Base-by-base conservation (phyloP, 1,140 invertebrate genomes). In the Ephestia elutella region DNA sequence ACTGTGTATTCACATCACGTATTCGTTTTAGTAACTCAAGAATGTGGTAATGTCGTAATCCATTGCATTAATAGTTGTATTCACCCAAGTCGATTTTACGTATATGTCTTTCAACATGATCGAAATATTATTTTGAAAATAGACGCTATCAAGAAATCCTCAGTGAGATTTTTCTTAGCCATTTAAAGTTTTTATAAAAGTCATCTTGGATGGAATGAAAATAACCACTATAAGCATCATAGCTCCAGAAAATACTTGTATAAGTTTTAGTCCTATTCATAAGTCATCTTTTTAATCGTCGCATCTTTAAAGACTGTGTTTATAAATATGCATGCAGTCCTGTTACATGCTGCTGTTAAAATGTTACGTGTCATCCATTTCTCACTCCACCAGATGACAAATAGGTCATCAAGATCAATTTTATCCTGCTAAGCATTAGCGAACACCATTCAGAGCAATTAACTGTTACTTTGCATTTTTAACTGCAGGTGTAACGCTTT, bases 401-500 rank as follows among this genome's bases (percentile, higher is more conserved):
- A 53, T 53, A 25, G 50, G 50, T 53, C 56, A 61, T 32, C 51
- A 51, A 54, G 48, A 57, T 50, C 20, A 71, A 70, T 59, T 54
- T 59, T 54, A 62, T 64, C 48, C 58, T 58, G 61, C 70, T 71
- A 67, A 71, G 59, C 73, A 67, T 66, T 56, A 66, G 32, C 55
- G 50, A 59, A 54, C 50, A 57, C 51, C 56, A 63, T 61, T 66
- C 58, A 57, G 55, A 54, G 62, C 73, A 59, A 50, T 66, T 65
- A 76, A 76, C 66, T 62, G 70, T 66, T 68, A 57, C 70, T 61
- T 60, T 67, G 70, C 75, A 69, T 75, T 78, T 73, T 68, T 62
- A 71, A 72, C 60, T 72, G 80, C 80, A 85, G 81, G 70, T 84
- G 81, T 60, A 61, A 49, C 59, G 54, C 59, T 66, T 78, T 72